phyloP scores from a whole-genome alignment of 1,140 invertebrate genomes.

The Holotrichia oblita region DNA sequence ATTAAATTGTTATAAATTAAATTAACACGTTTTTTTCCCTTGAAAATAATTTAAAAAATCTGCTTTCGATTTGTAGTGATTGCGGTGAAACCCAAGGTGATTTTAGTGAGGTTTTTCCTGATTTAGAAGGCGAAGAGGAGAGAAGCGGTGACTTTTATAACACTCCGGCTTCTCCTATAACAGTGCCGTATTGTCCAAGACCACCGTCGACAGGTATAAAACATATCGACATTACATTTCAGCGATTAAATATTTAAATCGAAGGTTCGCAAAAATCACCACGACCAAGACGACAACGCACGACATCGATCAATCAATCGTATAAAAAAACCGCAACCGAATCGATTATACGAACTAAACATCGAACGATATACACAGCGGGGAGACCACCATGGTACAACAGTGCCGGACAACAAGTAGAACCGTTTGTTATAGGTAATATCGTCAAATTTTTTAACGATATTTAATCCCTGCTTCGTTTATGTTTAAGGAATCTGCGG shows the following conservation, averaged over 20 bases:
- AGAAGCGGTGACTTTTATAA: conserved; percentile 66
- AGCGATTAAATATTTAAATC: conserved; percentile 13
- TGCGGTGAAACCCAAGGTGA: conserved; percentile 65
- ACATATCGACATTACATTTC: background rate
- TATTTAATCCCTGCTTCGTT: background rate
- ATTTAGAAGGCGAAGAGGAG: conserved; percentile 70
- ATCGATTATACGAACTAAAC: conserved; percentile 79
- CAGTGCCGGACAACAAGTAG: conserved; percentile 89
- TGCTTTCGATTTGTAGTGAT: conserved; percentile 61
- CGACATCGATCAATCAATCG: conserved; percentile 81
- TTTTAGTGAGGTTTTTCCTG: conserved; percentile 67
- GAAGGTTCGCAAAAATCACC: conserved; percentile 76
- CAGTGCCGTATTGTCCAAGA: conserved; percentile 72
- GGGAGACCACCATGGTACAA: conserved; percentile 98
- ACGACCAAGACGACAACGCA: conserved; percentile 77
- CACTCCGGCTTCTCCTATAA: conserved; percentile 68
- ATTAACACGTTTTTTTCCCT: background rate
- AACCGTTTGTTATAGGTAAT: conserved; percentile 96
- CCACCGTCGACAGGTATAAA: conserved; percentile 74
- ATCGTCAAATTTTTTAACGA: background rate
- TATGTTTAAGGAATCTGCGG: conserved; percentile 88
- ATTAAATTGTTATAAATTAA: background rate
- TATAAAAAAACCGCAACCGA: conserved; percentile 79
- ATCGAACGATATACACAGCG: conserved; percentile 95
- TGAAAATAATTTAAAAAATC: background rate